These are phyloP conservation scores for Polydrusus pterygomalis DNA, from an alignment of 2,888 invertebrate species.

Conservation along the genomic window DNA sequence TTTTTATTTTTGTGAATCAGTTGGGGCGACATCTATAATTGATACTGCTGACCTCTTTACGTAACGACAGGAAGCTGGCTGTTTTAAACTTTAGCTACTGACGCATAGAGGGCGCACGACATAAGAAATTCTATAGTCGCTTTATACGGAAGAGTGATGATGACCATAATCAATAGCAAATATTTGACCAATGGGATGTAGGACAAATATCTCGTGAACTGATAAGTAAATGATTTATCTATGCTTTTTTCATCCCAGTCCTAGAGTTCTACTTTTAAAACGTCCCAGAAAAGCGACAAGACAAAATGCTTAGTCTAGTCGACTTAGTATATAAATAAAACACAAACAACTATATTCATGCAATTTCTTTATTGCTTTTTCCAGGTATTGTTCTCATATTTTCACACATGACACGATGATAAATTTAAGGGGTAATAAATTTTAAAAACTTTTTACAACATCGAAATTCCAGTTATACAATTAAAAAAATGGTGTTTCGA, in stretches of 20 bases:
- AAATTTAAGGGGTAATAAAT: slow-evolving; percentile 28
- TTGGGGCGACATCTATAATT: slow-evolving; percentile 38
- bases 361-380: slow-evolving; percentile 35
- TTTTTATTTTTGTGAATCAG: slow-evolving; percentile 53
- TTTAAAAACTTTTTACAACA: slow-evolving; percentile 34
- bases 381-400: slow-evolving; percentile 35
- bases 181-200: too few relatives aligned
- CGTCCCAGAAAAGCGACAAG: too few relatives aligned
- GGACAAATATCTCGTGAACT: too few relatives aligned
- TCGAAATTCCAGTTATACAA: slow-evolving; percentile 28
- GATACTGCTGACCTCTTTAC: slow-evolving; percentile 5
- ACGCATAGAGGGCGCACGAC: neutral
- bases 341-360: slow-evolving; percentile 14
- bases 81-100: neutral
- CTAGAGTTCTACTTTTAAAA: too few relatives aligned
- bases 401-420: slow-evolving; percentile 35
- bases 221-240: too few relatives aligned
- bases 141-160: neutral
- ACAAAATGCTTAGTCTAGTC: too few relatives aligned
- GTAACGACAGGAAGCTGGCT: neutral
- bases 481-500: slow-evolving; percentile 34
- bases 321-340: neutral
- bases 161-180: too few relatives aligned
- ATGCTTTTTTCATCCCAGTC: too few relatives aligned
- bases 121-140: too few relatives aligned